phyloP scores from a whole-genome alignment of 1,140 invertebrate genomes.

The Psilanteris sp. region DNA sequence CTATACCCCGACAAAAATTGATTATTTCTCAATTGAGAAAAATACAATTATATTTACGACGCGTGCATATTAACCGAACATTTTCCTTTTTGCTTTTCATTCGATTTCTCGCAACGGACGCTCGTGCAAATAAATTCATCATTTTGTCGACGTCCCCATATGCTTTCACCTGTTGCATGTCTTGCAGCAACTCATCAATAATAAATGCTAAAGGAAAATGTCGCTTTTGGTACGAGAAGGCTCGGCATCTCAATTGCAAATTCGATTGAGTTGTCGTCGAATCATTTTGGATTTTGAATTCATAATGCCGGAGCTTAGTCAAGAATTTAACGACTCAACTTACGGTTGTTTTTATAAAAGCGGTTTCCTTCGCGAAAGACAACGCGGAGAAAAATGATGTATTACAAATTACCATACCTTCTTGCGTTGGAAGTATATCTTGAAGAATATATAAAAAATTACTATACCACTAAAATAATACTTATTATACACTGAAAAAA shows the following conservation, averaged over 20 bases:
- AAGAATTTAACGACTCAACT: constrained; percentile 1
- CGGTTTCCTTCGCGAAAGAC: too few relatives aligned
- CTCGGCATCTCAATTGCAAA: constrained; percentile 47
- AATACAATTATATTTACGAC: neutral
- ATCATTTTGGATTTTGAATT: constrained; percentile 37
- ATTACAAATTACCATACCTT: too few relatives aligned
- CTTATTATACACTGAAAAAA: too few relatives aligned
- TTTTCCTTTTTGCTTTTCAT: constrained; percentile 16
- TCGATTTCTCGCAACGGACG: constrained; percentile 12
- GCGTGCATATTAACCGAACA: neutral
- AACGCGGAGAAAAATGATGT: too few relatives aligned
- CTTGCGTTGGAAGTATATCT: too few relatives aligned
- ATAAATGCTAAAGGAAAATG: constrained; percentile 38
- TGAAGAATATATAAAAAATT: too few relatives aligned
- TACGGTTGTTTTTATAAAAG: too few relatives aligned
- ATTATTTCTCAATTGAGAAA: neutral
- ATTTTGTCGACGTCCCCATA: constrained; percentile 6
- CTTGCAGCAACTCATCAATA: constrained; percentile 50
- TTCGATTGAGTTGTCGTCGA: constrained; percentile 38
- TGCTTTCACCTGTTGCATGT: constrained; percentile 57
- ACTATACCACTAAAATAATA: too few relatives aligned
- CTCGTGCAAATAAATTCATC: constrained; percentile 36
- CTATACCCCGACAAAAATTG: constrained; percentile 6
- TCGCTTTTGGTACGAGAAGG: constrained; percentile 18
- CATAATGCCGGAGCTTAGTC: constrained; percentile 16